A percentile compares a stretch with the other conserved stretches of the same genome.
These are phyloP conservation scores for Lamprotornis superbus DNA, from an alignment of 2,113 vertebrate genomes.

Conservation along the genomic window DNA sequence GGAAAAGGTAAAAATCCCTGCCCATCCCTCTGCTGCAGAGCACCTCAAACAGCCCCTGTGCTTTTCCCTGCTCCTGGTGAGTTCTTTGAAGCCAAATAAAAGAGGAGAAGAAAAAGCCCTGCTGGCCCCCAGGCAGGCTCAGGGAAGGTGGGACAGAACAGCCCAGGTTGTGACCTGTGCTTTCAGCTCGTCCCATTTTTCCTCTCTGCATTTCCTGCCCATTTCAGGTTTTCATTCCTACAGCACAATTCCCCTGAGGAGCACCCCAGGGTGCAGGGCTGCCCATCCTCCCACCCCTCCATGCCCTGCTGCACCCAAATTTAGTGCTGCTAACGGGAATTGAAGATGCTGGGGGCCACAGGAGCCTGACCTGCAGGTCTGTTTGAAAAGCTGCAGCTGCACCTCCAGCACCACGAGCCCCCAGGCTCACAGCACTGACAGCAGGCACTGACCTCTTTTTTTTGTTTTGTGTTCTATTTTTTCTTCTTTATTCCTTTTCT, in stretches of 20 bases:
- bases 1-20: no score
- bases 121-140: background rate
- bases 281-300: accelerated
- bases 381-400: background rate
- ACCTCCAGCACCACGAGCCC: background rate
- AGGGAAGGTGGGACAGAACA: background rate
- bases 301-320: background rate
- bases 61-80: background rate
- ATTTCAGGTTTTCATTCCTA: accelerated
- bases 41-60: accelerated
- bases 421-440: background rate
- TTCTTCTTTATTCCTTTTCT: background rate
- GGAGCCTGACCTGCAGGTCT: background rate
- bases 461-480: background rate
- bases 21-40: background rate
- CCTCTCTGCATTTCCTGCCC: accelerated
- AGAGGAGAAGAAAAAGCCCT: background rate
- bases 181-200: background rate
- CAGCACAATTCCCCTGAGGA: background rate
- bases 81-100: background rate
- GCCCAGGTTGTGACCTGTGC: background rate
- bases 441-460: background rate
- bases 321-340: accelerated
- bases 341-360: background rate
- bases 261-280: no score